These are phyloP conservation scores for Clepsis dumicolana DNA, from an alignment of 2,888 invertebrate species.

Conservation along the genomic window DNA sequence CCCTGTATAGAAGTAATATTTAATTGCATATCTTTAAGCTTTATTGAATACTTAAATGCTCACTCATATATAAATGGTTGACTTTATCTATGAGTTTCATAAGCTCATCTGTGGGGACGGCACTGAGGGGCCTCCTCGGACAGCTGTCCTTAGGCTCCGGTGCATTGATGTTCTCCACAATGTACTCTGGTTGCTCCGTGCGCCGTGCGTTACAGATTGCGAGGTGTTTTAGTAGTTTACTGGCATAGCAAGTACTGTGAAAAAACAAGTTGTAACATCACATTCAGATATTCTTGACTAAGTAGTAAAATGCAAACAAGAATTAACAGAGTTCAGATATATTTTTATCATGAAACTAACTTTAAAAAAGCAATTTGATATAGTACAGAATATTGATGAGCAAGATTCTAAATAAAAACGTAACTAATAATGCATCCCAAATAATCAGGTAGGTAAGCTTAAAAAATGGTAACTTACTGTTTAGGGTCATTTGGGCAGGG, in stretches of 20 bases:
- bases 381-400: neutral
- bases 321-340: no score
- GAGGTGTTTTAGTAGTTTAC: conserved; percentile 89
- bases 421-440: neutral
- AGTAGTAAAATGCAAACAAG: no score
- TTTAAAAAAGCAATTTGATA: no score
- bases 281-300: neutral
- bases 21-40: no score
- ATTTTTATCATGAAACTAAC: no score
- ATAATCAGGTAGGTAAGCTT: neutral
- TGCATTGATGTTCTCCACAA: conserved; percentile 81
- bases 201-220: conserved; percentile 90
- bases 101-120: conserved; percentile 63
- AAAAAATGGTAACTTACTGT: conserved; percentile 84
- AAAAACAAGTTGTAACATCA: conserved; percentile 45
- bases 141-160: conserved; percentile 54
- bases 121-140: conserved; percentile 61
- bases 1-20: no score
- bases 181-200: conserved; percentile 80
- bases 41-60: conserved; percentile 50
- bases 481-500: conserved; percentile 91
- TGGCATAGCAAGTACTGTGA: conserved; percentile 88
- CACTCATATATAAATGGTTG: conserved; percentile 73
- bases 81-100: conserved; percentile 70
- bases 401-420: neutral